phyloP scores from a whole-genome alignment of 1,140 invertebrate genomes.

The Sycophila sp. region DNA sequence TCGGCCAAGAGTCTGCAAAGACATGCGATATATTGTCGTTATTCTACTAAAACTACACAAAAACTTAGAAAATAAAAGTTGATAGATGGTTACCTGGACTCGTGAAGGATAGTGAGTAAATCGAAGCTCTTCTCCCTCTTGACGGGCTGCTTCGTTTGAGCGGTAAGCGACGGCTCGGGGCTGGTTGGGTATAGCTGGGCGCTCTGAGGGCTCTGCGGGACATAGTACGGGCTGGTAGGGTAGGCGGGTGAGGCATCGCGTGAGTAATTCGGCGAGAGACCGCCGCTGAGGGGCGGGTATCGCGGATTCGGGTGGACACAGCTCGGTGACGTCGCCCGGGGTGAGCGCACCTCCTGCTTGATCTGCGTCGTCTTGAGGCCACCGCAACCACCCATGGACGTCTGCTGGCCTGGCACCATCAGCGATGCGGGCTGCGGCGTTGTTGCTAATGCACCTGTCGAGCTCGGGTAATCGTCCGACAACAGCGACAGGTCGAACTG shows the following conservation, averaged over 20 bases:
- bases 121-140: conserved; percentile 67
- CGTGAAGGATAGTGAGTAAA: conserved; percentile 64
- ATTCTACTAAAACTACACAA: background rate
- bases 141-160: conserved; percentile 55
- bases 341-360: conserved; percentile 60
- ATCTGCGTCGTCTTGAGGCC: conserved; percentile 58
- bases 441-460: conserved; percentile 49
- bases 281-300: conserved; percentile 67
- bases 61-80: background rate
- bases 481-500: conserved; percentile 81
- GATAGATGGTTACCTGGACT: conserved; percentile 61
- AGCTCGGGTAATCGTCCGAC: conserved; percentile 69
- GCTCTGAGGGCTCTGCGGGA: conserved; percentile 63
- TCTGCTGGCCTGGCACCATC: background rate
- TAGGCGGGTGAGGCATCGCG: conserved; percentile 70
- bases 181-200: conserved; percentile 69
- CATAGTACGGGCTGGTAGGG: conserved; percentile 70
- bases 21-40: too few relatives aligned
- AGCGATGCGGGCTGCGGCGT: background rate
- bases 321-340: conserved; percentile 59
- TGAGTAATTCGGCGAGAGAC: conserved; percentile 68
- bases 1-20: conserved; percentile 60
- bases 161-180: conserved; percentile 49
- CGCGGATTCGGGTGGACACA: conserved; percentile 68
- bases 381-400: background rate